phyloP scores from a whole-genome alignment of 1,140 invertebrate genomes.

The Babylonia areolata region DNA sequence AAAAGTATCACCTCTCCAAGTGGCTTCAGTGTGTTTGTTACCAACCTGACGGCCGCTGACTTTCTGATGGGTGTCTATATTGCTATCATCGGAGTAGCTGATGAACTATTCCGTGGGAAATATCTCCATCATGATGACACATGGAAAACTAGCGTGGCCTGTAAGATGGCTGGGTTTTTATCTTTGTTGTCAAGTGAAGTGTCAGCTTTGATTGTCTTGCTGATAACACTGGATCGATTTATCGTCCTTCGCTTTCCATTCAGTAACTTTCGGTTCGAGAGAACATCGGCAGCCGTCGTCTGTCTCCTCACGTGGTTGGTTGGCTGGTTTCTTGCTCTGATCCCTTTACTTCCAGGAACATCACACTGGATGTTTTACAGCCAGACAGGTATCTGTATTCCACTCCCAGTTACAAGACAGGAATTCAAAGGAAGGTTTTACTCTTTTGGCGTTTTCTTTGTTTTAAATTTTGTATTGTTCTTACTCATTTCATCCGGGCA shows the following conservation, averaged over 20 bases:
- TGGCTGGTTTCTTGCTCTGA: background rate
- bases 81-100: constrained; percentile 34
- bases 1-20: constrained; percentile 39
- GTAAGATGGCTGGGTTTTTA: constrained; percentile 34
- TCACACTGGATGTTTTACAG: constrained; percentile 49
- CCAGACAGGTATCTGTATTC: constrained; percentile 48
- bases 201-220: constrained; percentile 30
- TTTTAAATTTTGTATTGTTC: constrained; percentile 50
- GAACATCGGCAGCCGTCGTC: background rate
- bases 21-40: constrained; percentile 49
- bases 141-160: constrained; percentile 23
- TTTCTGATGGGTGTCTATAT: constrained; percentile 39
- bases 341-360: constrained; percentile 10
- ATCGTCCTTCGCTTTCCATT: constrained; percentile 32
- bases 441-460: constrained; percentile 45
- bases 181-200: constrained; percentile 37
- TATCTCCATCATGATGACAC: constrained; percentile 10
- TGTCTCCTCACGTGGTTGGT: constrained; percentile 18
- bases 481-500: constrained; percentile 48
- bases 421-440: constrained; percentile 45
- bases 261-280: constrained; percentile 14
- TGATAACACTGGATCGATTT: constrained; percentile 53
- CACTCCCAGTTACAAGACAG: constrained; percentile 46
- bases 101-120: constrained; percentile 53
- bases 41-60: constrained; percentile 45